Evolutionary conservation across 1,140 invertebrate species (phyloP), one percentile per base, ranked within the genome.

Genomic region (Ruditapes philippinarum): DNA sequence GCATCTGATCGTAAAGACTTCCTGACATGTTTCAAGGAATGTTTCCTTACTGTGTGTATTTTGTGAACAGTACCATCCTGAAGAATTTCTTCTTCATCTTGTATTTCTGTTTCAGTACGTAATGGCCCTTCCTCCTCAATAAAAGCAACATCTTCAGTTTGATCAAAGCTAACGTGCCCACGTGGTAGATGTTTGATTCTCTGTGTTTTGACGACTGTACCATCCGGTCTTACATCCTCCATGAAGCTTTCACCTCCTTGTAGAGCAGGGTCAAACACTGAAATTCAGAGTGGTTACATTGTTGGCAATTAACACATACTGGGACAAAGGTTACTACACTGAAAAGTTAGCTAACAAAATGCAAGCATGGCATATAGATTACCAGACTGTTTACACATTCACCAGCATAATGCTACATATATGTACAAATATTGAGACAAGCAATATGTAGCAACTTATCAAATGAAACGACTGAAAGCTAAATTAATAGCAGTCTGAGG

Each of bases 41-140:
- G 94, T 33, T 83, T 89, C n/a, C 89, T 70, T 4, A 93, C 91
- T 57, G 36, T 86, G 5, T 93, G 92, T 25, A 57, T 90, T 51
- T 85, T 91, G 78, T 95, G 94, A 14, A 94, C 85, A 33, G 95
- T 95, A 0, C 95, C 95, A 91, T 95, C 95, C 0, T 92, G 91
- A 36, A 95, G 80, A 28, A 94, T 78, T 81, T 95, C 94, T 76
- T 94, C 93, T 36, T 91, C 73, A 28, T 95, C 93, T 76, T 94
- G 84, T 19, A 92, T 87, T 19, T 94, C 89, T 1, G 92, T 90
- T 70, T 91, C 89, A 54, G 93, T 92, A 33, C 83, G 70, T 19
- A 90, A 83, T 12, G 93, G 92, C 3, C 90, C 91, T 51, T 93
- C 93, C 49, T 89, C 51, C 60, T 91, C 86, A 14, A 92, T 78